Base-by-base conservation (phyloP, 1,140 invertebrate species). In the Melanaphis sacchari region DNA sequence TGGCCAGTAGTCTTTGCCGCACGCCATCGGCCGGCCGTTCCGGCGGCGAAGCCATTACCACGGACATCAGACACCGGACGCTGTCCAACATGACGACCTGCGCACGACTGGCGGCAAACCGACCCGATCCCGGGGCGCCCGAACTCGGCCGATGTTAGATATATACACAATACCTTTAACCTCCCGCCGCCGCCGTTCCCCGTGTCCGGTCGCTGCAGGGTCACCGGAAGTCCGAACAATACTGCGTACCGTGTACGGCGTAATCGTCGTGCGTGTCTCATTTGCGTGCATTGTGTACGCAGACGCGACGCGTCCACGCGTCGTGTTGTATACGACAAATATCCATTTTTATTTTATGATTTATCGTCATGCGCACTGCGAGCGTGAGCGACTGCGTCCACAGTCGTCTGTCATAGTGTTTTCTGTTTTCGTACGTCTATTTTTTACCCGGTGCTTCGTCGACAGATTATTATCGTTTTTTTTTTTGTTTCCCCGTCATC, bases 211-310 rank as follows among this genome's bases (percentile, higher is more conserved):
- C 81, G 3, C 31, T 66, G 26, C 91, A 93, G 76, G 91, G 91
- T 93, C 91, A 93, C 76, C 91, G 91, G 91, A 93, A 93, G 49
- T 40, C 81, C 66, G 36, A 93, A 93, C 91, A 93, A 93, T 93
- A 54, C 81, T 31, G 31, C 59, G 52, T 52, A 22, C 41, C 26
- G 41, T 38, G 22, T 26, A 24, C 31, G 11, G 90, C 36, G 91
- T 7, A 66, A 59, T 43, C 22, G 46, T 82, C 91, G 66, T 40
- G 91, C 43, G 91, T 84, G 76, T 84, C 91, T 93, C 91, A 31
- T 91, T 91, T 81, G 43, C 31, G 41, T 84, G 54, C 91, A 93
- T 93, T 93, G 76, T 84, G 90, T 59, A 24, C 24, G 18, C 22
- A 36, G 41, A 24, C 4, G 24, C 82, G 31, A 26, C 18, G 24